phyloP scores from a whole-genome alignment of 2,113 vertebrate genomes.

The Bambusicola thoracicus region DNA sequence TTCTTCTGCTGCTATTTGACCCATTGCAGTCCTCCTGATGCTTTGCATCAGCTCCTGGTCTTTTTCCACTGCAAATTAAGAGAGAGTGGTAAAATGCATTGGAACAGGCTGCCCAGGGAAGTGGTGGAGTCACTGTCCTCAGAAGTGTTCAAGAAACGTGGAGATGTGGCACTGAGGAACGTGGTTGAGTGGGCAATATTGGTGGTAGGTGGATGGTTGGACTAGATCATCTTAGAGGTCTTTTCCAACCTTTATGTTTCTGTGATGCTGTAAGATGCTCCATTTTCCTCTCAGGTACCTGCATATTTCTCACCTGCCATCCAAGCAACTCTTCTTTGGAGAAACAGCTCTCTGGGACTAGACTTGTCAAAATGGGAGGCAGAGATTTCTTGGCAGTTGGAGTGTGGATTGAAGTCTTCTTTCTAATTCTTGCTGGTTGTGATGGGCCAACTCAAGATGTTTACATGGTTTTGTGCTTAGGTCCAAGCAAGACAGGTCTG shows the following conservation, averaged over 20 bases:
- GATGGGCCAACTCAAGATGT: background rate
- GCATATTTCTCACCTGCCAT: background rate
- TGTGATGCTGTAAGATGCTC: too few species aligned
- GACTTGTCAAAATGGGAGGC: background rate
- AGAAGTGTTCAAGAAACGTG: too few species aligned
- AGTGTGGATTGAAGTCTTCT: background rate
- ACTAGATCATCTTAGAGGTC: too few species aligned
- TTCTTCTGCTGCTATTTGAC: background rate
- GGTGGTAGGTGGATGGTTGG: too few species aligned
- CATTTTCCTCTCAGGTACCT: background rate
- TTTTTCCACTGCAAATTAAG: background rate
- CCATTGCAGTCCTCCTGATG: background rate
- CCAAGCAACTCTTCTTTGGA: accelerated
- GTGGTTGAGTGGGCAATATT: too few species aligned
- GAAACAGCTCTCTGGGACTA: background rate
- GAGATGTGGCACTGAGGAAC: too few species aligned
- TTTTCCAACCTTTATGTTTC: too few species aligned
- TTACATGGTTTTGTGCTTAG: background rate
- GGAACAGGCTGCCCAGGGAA: too few species aligned
- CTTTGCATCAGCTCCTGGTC: background rate
- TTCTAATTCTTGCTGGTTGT: background rate
- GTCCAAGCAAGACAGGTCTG: background rate
- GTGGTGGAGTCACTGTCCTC: too few species aligned
- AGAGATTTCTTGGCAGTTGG: background rate
- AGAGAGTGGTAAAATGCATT: too few species aligned